Conservation (phyloP, 2,797 vertebrate genomes). For the Poecilia wingei region DNA sequence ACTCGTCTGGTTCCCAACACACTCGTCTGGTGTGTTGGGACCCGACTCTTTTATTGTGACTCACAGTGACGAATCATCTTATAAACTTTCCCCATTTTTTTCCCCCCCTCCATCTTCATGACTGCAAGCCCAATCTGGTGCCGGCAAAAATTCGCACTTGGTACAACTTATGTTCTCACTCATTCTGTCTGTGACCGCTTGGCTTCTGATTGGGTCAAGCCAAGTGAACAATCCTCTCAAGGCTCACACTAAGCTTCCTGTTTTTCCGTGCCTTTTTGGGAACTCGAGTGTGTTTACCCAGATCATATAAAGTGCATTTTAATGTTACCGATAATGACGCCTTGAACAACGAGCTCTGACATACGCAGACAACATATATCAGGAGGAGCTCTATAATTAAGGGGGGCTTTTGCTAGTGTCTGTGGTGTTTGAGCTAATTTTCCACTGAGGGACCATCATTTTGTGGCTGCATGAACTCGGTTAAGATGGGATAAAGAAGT, state of each 20-base stretch:
- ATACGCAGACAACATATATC: constrained; percentile 38
- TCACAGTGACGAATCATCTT: constrained; percentile 23
- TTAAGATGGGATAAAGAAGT: constrained; percentile 25
- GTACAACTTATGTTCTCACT: constrained; percentile 22
- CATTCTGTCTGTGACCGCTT: constrained; percentile 34
- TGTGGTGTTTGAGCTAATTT: constrained; percentile 26
- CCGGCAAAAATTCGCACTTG: constrained; percentile 47
- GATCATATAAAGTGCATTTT: constrained; percentile 55
- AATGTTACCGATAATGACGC: constrained; percentile 5
- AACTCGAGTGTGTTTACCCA: constrained; percentile 21
- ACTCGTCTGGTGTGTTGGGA: constrained; percentile 13
- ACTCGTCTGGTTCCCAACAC: constrained; percentile 9
- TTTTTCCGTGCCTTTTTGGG: constrained; percentile 22
- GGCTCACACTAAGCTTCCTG: constrained; percentile 26
- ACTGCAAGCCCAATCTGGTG: constrained; percentile 44
- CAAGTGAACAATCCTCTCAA: constrained; percentile 18
- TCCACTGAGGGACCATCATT: constrained; percentile 38
- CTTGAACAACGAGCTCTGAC: constrained; percentile 12
- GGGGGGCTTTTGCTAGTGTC: constrained; percentile 3
- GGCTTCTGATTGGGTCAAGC: constrained; percentile 42
- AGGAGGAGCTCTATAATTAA: constrained; percentile 3
- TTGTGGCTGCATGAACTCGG: constrained; percentile 39
- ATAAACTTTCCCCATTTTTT: constrained; percentile 46
- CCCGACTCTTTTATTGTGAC: constrained; percentile 13
- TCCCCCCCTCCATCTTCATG: constrained; percentile 1